Evolutionary conservation across 1,140 invertebrate genomes (phyloP).

Genomic region (Anthonomus grandis): DNA sequence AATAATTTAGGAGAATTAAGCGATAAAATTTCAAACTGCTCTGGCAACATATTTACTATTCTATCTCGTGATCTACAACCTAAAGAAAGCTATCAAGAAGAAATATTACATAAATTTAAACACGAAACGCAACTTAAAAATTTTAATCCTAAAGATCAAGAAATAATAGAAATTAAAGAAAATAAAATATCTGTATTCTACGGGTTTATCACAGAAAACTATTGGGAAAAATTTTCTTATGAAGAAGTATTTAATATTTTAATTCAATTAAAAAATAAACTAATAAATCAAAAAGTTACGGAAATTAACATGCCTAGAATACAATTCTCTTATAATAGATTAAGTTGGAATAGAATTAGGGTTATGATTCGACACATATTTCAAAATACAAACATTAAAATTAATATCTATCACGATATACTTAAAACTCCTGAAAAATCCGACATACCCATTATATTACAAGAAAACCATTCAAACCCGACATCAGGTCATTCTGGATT

Average conservation of each 20-base stretch:
- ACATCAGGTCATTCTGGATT: constrained; percentile 3
- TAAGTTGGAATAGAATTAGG: background rate
- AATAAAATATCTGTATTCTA: background rate
- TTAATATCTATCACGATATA: constrained; percentile 1
- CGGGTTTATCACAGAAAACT: background rate
- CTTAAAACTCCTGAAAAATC: background rate
- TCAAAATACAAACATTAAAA: constrained; percentile 1
- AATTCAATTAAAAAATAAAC: background rate
- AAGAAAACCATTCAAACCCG: constrained; percentile 5
- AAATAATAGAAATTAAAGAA: background rate
- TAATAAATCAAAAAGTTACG: background rate
- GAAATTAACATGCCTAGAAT: constrained; percentile 1
- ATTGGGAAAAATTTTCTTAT: background rate
- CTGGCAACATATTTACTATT: background rate
- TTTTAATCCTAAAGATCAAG: background rate
- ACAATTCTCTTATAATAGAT: background rate
- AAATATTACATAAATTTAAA: background rate
- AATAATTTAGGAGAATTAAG: background rate
- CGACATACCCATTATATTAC: background rate
- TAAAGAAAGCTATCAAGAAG: background rate
- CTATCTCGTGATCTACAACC: background rate
- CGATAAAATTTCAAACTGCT: background rate
- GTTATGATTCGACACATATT: constrained; percentile 2
- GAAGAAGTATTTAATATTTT: background rate
- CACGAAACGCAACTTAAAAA: background rate